phyloP scores from a whole-genome alignment of 2,888 invertebrate genomes.

The Archips xylosteana region DNA sequence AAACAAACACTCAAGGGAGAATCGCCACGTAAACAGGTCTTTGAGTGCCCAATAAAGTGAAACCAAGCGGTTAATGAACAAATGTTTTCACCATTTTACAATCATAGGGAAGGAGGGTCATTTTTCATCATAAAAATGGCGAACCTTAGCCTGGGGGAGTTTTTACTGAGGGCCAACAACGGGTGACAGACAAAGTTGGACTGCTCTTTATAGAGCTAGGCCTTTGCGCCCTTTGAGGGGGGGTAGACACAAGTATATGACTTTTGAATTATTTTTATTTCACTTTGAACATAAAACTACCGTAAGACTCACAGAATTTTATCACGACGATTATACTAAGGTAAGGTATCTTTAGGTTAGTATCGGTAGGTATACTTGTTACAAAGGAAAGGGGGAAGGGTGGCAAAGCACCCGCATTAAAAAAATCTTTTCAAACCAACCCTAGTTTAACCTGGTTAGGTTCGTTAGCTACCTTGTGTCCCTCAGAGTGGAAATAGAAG shows the following conservation, averaged over 20 bases:
- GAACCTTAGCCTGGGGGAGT: conserved; percentile 56
- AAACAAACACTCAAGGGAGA: conserved; percentile 15
- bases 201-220: conserved; percentile 63
- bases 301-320: too few species aligned
- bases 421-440: too few species aligned
- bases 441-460: too few species aligned
- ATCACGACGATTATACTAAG: too few species aligned
- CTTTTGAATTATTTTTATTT: conserved; percentile 27
- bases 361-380: too few species aligned
- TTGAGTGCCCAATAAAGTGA: conserved; percentile 29
- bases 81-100: conserved; percentile 67
- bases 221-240: conserved; percentile 55
- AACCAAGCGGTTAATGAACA: conserved; percentile 67
- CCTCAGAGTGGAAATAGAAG: too few species aligned
- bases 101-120: conserved; percentile 63
- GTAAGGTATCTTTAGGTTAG: too few species aligned
- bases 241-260: conserved; percentile 49
- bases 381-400: too few species aligned
- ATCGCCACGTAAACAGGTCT: conserved; percentile 19
- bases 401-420: too few species aligned
- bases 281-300: too few species aligned
- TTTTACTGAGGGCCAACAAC: conserved; percentile 65
- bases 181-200: conserved; percentile 70
- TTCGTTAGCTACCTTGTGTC: too few species aligned
- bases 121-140: conserved; percentile 76